Conservation (phyloP, 2,888 invertebrate species). For the Zhuqinia jingwanae region DNA sequence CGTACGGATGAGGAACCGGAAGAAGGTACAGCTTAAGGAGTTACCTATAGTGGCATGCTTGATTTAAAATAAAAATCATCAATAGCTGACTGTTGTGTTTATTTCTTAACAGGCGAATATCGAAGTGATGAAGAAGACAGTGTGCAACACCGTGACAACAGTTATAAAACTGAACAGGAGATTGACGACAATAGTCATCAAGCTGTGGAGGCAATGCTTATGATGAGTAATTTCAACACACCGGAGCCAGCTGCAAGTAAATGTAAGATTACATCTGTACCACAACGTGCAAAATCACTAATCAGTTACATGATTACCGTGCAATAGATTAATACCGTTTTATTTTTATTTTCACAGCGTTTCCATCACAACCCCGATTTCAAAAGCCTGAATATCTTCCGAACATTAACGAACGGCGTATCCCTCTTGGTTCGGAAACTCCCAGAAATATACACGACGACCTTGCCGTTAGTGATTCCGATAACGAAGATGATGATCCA, state of each 20-base stretch:
- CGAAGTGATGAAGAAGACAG: constrained; percentile 77
- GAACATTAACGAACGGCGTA: constrained; percentile 49
- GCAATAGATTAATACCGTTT: too few relatives aligned
- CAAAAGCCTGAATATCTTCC: constrained; percentile 68
- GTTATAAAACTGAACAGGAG: constrained; percentile 43
- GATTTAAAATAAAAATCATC: background rate
- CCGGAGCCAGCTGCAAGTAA: constrained; percentile 44
- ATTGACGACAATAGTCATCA: constrained; percentile 82
- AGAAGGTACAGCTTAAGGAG: constrained; percentile 50
- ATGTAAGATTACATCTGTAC: too few relatives aligned
- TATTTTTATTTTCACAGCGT: background rate
- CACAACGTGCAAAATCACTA: too few relatives aligned
- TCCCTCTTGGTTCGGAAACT: constrained; percentile 81
- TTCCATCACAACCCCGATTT: constrained; percentile 57
- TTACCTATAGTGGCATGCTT: background rate
- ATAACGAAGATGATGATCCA: constrained; percentile 83
- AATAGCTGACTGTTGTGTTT: background rate
- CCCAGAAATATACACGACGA: constrained; percentile 82
- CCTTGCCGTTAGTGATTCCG: constrained; percentile 90
- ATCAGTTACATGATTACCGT: too few relatives aligned
- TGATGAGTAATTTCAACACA: constrained; percentile 78
- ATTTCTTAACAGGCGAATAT: constrained; percentile 74
- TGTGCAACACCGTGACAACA: constrained; percentile 24
- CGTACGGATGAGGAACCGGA: constrained; percentile 62
- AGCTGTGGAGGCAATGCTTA: constrained; percentile 81